Conservation (phyloP, 2,888 invertebrate species). For the Antheraea yamamai region DNA sequence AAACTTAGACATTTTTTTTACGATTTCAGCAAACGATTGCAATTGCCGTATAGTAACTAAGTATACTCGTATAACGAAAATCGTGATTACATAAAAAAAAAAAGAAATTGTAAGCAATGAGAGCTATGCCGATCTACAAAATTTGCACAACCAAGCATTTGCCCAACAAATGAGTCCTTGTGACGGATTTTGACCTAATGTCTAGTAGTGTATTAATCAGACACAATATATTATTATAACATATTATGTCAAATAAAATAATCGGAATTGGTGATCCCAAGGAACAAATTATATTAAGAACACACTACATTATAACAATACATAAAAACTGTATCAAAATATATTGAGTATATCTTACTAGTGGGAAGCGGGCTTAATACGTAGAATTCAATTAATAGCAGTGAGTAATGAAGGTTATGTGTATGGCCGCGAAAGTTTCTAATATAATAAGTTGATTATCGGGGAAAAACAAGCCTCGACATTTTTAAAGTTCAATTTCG, state of each 20-base stretch:
- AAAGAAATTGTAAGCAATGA: too few relatives aligned
- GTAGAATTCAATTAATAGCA: background rate
- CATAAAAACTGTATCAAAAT: background rate
- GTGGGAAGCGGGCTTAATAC: background rate
- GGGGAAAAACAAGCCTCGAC: background rate
- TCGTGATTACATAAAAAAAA: too few relatives aligned
- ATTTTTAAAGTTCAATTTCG: background rate
- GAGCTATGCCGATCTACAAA: too few relatives aligned
- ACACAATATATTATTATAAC: background rate
- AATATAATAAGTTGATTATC: background rate
- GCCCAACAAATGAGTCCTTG: background rate
- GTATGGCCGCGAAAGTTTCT: background rate
- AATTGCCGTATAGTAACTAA: too few relatives aligned
- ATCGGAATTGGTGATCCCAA: background rate
- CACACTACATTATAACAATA: background rate
- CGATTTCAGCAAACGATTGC: too few relatives aligned
- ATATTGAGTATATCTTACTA: background rate
- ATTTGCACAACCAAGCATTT: too few relatives aligned
- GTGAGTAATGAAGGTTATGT: background rate
- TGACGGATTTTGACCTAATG: background rate
- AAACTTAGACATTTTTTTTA: too few relatives aligned
- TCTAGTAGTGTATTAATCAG: background rate
- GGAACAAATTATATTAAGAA: background rate
- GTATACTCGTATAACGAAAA: too few relatives aligned
- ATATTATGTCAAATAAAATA: background rate